A percentile compares a stretch with the other conserved stretches of the same genome.
Evolutionary conservation across 2,113 vertebrate genomes (phyloP).

Genomic region (Ochotona curzoniae): DNA sequence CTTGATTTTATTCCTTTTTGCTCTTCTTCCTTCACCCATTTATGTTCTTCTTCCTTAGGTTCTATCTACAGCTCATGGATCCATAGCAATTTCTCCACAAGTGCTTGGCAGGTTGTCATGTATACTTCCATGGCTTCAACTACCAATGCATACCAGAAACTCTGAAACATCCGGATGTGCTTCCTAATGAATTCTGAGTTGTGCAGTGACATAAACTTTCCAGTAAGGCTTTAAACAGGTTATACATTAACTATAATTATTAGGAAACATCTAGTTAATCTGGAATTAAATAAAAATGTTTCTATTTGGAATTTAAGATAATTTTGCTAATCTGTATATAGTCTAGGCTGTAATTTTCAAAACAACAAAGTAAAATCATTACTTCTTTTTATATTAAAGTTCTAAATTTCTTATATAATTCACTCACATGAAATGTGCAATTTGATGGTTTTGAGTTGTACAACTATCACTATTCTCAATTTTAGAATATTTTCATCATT

Average conservation of each 20-base stretch:
- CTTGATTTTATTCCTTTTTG: neutral
- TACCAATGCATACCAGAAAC: neutral
- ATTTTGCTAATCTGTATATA: neutral
- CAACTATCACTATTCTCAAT: neutral
- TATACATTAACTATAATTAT: neutral
- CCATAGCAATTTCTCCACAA: conserved; percentile 7
- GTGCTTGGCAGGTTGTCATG: neutral
- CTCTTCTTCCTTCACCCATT: neutral
- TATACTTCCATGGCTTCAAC: neutral
- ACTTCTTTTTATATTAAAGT: conserved; percentile 31
- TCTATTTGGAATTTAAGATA: conserved; percentile 4
- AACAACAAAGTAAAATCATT: conserved; percentile 20
- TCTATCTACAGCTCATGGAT: neutral
- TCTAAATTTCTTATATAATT: conserved; percentile 12
- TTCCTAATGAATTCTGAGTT: conserved; percentile 61
- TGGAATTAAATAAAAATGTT: conserved; percentile 32
- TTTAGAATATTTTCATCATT: conserved; percentile 22
- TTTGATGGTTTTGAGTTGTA: neutral
- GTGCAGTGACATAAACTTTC: conserved; percentile 21
- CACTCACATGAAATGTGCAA: neutral
- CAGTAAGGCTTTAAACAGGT: conserved; percentile 22
- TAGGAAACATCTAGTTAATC: conserved; percentile 36
- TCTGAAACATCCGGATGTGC: neutral
- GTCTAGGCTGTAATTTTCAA: neutral
- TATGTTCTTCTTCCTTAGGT: neutral